Conservation (phyloP, 2,113 vertebrate species). For the Macquaria ambigua region DNA sequence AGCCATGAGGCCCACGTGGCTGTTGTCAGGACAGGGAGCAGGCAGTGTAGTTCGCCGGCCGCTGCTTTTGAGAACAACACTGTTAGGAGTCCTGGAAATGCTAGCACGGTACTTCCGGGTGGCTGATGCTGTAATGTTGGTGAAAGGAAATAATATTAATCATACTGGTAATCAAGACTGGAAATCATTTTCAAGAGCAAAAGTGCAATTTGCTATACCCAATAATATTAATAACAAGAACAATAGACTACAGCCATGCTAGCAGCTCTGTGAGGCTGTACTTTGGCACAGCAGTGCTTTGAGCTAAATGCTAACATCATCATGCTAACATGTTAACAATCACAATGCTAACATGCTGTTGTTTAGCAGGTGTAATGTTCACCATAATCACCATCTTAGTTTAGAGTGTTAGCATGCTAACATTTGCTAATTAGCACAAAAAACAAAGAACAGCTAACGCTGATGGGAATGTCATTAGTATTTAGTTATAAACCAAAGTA, state of each 20-base stretch:
- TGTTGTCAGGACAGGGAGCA: slow-evolving; percentile 84
- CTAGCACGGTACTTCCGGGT: slow-evolving; percentile 78
- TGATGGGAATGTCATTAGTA: too few relatives aligned
- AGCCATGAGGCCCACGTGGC: slow-evolving; percentile 91
- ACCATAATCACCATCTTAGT: neutral
- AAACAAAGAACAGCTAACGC: too few relatives aligned
- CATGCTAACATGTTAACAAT: neutral
- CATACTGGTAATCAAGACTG: neutral
- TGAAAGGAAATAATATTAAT: neutral
- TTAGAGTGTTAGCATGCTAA: neutral
- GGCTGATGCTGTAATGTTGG: slow-evolving; percentile 53
- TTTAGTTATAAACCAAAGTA: too few relatives aligned
- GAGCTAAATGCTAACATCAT: neutral
- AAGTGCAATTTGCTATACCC: neutral
- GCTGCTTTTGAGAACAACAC: slow-evolving; percentile 56
- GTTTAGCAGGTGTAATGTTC: too few relatives aligned
- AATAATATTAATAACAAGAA: neutral
- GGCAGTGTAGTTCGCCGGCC: slow-evolving; percentile 85
- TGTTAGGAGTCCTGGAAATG: slow-evolving; percentile 68
- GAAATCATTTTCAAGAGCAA: neutral
- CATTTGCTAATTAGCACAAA: neutral
- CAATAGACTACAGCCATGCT: neutral
- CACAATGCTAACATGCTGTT: neutral
- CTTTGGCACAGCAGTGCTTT: neutral
- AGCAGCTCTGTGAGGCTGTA: neutral